Percentiles rank a stretch among this genome's conserved stretches.
Conservation (phyloP, 1,140 invertebrate species). For the Halyomorpha halys region DNA sequence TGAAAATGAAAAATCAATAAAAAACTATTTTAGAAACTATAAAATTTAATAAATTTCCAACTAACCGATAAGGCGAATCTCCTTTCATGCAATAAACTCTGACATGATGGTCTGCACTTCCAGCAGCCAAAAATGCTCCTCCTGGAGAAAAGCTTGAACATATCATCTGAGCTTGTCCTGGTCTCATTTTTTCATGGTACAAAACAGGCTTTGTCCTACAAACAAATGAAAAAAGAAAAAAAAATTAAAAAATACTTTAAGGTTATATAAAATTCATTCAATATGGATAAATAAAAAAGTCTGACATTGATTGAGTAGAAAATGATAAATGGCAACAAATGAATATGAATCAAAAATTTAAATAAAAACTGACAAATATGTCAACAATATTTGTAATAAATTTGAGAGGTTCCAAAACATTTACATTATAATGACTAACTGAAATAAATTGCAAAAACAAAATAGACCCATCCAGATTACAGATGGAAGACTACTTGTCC, state of each 20-base stretch:
- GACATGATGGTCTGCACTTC: conserved; percentile 87
- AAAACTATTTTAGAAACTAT: neutral
- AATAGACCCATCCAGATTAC: no score
- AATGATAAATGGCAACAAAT: no score
- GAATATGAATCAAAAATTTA: no score
- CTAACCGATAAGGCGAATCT: conserved; percentile 37
- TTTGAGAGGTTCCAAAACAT: neutral
- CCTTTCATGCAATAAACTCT: conserved; percentile 72
- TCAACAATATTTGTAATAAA: no score
- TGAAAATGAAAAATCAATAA: neutral
- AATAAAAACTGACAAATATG: no score
- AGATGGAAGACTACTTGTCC: no score
- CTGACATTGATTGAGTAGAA: no score
- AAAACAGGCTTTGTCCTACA: conserved; percentile 70
- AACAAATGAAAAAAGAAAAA: conserved; percentile 33
- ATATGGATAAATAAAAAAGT: no score
- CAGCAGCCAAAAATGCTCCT: conserved; percentile 86
- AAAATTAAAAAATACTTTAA: conserved; percentile 2
- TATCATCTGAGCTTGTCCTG: conserved; percentile 90
- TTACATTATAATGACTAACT: neutral
- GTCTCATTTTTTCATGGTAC: conserved; percentile 85
- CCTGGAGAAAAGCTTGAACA: conserved; percentile 91
- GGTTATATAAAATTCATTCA: no score
- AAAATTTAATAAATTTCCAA: neutral
- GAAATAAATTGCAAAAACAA: no score